Base-by-base conservation (phyloP, 2,797 vertebrate species). In the Sebastes taczanowskii region DNA sequence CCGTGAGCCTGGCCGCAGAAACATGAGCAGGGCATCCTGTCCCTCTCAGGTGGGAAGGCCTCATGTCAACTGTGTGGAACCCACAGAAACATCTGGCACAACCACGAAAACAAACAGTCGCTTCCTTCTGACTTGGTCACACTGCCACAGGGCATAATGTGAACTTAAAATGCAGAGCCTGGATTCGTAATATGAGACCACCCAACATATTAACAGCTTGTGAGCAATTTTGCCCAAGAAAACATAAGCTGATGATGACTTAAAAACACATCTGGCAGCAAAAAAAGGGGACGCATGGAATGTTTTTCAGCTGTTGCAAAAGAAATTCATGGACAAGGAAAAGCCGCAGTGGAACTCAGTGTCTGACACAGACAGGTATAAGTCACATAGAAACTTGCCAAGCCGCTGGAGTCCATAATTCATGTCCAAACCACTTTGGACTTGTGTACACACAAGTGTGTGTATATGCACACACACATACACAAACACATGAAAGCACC, bases 51-150 rank as follows among this genome's bases (percentile, higher is more conserved):
- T 92, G 86, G 89, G 81, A 77, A 84, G 82, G 80, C 73, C 63
- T 88, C 73, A 64, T 58, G 78, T 89, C 88, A 89, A 78, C 78
- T 69, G 72, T 70, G 81, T 69, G 74, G 56, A 83, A 70, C 56
- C 81, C 71, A 63, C 72, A 77, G 71, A 69, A 88, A 87, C 83
- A 88, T 89, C 90, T 90, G 88, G 87, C 71, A 78, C 5, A 16
- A 87, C 77, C 87, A 83, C 81, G 74, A 91, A 91, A 93, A 87
- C 89, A 91, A 90, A 90, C 78, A 84, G 53, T 18, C 30, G 29
- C 72, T 90, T 88, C 77, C 90, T 72, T 63, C 53, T 62, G 60
- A 81, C 65, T 77, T 55, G 70, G 77, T 81, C 78, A 82, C 77
- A 66, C 55, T 25, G 76, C 77, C 78, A 86, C 81, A 59, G 56